These are phyloP conservation scores for Macropus fuliginosus DNA, from an alignment of 2,797 vertebrate genomes.

Conservation along the genomic window DNA sequence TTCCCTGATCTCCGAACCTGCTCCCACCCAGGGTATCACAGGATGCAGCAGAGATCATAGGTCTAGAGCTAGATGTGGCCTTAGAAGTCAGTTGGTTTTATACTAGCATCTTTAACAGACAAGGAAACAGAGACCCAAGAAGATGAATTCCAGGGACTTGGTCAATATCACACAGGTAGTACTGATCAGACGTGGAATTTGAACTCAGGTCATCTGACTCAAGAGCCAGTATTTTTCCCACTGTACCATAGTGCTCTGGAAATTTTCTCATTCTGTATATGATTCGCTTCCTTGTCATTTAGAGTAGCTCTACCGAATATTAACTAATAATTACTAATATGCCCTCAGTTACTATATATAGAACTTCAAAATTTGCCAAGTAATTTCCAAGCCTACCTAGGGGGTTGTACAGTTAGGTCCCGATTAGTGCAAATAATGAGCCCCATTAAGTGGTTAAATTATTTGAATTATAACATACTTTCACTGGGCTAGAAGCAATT, in stretches of 20 bases:
- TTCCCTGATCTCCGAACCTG: background rate
- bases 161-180: background rate
- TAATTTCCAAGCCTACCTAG: background rate
- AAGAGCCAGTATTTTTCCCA: background rate
- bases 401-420: background rate
- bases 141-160: background rate
- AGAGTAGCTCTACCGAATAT: background rate
- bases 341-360: background rate
- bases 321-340: background rate
- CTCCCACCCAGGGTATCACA: background rate
- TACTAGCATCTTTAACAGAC: background rate
- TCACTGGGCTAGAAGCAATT: background rate
- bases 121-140: background rate
- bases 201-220: background rate
- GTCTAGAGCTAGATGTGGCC: background rate
- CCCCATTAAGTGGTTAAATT: background rate
- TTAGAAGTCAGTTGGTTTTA: background rate
- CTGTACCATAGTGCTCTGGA: background rate
- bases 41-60: background rate
- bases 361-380: background rate
- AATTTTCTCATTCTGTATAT: slow-evolving; percentile 9
- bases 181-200: background rate
- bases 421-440: background rate
- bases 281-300: background rate
- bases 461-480: background rate